Evolutionary conservation across 2,113 vertebrate species (phyloP), one percentile per base, ranked within the genome.

Genomic region (Pseudorhombus dupliciocellatus): DNA sequence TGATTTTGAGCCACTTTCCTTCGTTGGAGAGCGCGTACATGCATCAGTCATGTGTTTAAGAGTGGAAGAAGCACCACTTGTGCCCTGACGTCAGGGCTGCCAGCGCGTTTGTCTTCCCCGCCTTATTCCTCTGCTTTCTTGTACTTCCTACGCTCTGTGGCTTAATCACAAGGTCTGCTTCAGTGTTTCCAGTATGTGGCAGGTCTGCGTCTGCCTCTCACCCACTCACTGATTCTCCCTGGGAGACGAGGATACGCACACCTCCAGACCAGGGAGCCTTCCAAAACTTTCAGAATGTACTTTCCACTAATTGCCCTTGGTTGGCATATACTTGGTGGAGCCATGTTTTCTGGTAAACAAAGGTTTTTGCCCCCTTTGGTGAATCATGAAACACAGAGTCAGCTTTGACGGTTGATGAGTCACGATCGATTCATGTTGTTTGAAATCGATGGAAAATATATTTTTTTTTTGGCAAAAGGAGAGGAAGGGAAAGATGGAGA

Each of bases 131-230:
- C 65, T 51, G 50, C 68, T 70, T 74, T 79, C 62, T 81, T 74
- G 57, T 73, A 5, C 81, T 79, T 84, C 87, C 82, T 75, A 85
- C 82, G 22, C 75, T 11, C 54, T 26, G 28, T 59, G 58, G 64
- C 77, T 83, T 80, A 83, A 86, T 87, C 79, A 86, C 73, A 73
- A 73, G 77, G 80, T 84, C 73, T 72, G 34, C 40, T 56, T 37
- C 66, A 40, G 46, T 1, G 8, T 66, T 85, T 87, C 4, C 26
- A 46, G 46, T 75, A 71, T 65, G 26, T 62, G 58, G 50, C 72
- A 81, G 83, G 67, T 75, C 69, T 78, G 63, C 77, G 78, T 89
- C 81, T 80, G 69, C 57, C 22, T 66, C 65, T 75, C 85, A 75
- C 88, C 85, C 87, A 88, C 87, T 83, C 83, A 66, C 72, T 56